These are phyloP conservation scores for Oreochromis spilurus DNA, from an alignment of 2,113 vertebrate species.

Conservation along the genomic window DNA sequence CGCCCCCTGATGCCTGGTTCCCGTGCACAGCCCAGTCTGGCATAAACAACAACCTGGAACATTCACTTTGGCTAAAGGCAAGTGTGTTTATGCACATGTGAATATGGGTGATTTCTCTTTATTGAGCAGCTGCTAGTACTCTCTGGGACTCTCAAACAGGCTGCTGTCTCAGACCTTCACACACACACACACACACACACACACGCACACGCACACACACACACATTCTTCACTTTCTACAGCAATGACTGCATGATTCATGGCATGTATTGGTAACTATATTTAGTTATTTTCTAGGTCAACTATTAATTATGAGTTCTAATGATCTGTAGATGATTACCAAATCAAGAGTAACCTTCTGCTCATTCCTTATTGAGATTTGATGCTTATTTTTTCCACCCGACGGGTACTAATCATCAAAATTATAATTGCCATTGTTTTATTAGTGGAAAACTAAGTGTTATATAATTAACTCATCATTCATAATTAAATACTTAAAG, in stretches of 20 bases:
- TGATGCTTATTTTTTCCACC: not conserved
- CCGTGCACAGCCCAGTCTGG: slow-evolving; percentile 74
- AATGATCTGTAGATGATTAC: slow-evolving; percentile 45
- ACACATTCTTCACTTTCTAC: not conserved
- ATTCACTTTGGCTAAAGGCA: slow-evolving; percentile 84
- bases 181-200: not conserved
- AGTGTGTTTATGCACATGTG: not conserved
- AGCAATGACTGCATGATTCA: slow-evolving; percentile 27
- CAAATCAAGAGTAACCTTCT: not conserved
- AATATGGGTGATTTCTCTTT: slow-evolving; percentile 4
- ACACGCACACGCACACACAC: not conserved
- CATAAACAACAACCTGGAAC: slow-evolving; percentile 55
- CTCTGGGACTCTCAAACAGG: not conserved
- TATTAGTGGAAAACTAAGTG: not conserved
- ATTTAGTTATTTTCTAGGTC: slow-evolving; percentile 26
- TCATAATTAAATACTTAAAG: slow-evolving; percentile 11
- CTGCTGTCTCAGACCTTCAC: not conserved
- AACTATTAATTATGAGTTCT: not conserved
- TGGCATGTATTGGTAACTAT: not conserved
- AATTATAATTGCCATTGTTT: slow-evolving; percentile 5
- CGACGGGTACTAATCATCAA: not conserved
- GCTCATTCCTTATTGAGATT: slow-evolving; percentile 4
- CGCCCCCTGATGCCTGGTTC: slow-evolving; percentile 77
- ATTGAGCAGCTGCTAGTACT: slow-evolving; percentile 6
- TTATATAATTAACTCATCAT: slow-evolving; percentile 18